Conservation (phyloP, 2,113 vertebrate species). For the Serinus canaria region DNA sequence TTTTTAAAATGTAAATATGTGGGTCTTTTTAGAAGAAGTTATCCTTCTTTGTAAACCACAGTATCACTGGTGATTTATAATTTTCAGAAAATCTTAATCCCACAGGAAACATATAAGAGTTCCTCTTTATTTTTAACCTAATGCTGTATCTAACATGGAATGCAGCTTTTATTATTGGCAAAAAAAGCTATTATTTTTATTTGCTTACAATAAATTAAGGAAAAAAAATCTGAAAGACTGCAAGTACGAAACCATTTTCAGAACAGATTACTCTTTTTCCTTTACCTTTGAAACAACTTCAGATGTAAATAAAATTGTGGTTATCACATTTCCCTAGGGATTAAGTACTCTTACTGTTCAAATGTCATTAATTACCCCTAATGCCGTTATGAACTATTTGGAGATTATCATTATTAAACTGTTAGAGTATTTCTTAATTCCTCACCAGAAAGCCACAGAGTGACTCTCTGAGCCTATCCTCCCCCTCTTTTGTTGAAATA, state of each 20-base stretch:
- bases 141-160: conserved; percentile 44
- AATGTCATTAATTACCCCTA: conserved; percentile 69
- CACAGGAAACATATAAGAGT: conserved; percentile 58
- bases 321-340: conserved; percentile 48
- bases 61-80: conserved; percentile 59
- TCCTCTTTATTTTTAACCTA: conserved; percentile 67
- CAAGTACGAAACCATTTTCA: conserved; percentile 5
- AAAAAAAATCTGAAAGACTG: conserved; percentile 34
- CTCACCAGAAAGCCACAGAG: conserved; percentile 60
- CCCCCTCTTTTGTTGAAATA: conserved; percentile 26
- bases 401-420: conserved; percentile 69
- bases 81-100: conserved; percentile 63
- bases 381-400: conserved; percentile 66
- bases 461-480: conserved; percentile 29
- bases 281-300: conserved; percentile 34
- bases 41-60: conserved; percentile 52
- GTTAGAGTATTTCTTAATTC: conserved; percentile 65
- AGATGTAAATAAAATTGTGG: conserved; percentile 57
- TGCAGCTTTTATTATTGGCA: conserved; percentile 48
- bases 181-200: conserved; percentile 40
- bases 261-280: neutral
- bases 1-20: conserved; percentile 57
- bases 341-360: conserved; percentile 53
- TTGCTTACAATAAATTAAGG: conserved; percentile 49
- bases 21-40: conserved; percentile 24